phyloP scores from a whole-genome alignment of 1,140 invertebrate genomes.

The Listronotus bonariensis region DNA sequence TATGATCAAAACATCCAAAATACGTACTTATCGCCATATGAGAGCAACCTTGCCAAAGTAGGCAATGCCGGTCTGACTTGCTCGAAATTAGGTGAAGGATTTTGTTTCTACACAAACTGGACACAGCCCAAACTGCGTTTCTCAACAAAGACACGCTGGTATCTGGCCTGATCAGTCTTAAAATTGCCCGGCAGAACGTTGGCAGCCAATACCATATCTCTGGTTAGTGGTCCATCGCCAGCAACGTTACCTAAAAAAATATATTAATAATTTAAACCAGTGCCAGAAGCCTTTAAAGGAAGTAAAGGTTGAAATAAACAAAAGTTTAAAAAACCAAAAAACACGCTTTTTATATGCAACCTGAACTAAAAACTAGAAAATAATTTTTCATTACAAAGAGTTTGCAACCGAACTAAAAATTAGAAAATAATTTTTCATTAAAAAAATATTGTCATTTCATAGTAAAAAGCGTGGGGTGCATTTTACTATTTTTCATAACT shows the following conservation, averaged over 20 bases:
- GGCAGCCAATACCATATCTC: constrained; percentile 74
- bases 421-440: no score
- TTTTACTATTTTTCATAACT: no score
- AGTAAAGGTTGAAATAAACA: no score
- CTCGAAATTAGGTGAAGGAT: constrained; percentile 80
- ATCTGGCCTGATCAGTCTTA: constrained; percentile 68
- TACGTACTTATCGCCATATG: constrained; percentile 62
- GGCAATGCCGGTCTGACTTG: constrained; percentile 81
- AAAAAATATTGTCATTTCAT: no score
- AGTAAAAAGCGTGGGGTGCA: no score
- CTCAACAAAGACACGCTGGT: constrained; percentile 56
- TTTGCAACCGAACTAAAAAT: no score
- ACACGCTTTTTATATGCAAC: no score
- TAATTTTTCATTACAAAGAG: no score
- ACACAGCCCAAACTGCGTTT: constrained; percentile 76
- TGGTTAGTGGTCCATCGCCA: constrained; percentile 77
- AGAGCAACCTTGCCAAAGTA: constrained; percentile 77
- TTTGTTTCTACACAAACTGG: constrained; percentile 93
- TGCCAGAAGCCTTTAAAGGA: no score
- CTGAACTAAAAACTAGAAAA: no score
- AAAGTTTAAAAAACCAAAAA: no score
- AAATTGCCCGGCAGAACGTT: constrained; percentile 69
- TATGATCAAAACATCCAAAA: background rate
- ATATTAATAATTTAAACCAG: no score
- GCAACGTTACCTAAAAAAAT: constrained; percentile 82